phyloP scores from a whole-genome alignment of 2,888 invertebrate species.

The Agonopterix arenella region DNA sequence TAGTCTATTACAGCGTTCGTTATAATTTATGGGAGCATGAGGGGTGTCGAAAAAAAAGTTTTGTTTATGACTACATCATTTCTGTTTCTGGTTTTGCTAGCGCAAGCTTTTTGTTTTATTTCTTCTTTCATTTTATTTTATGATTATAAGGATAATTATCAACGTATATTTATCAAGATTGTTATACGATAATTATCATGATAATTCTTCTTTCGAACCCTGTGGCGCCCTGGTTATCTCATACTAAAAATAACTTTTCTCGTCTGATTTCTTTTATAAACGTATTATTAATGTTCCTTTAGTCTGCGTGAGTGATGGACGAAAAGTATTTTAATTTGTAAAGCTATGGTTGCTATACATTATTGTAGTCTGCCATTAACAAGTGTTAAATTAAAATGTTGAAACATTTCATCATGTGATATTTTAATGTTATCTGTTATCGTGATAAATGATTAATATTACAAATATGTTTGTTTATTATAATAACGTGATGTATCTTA shows the following conservation, averaged over 20 bases:
- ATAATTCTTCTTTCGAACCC: too few relatives aligned
- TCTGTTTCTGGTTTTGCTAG: too few relatives aligned
- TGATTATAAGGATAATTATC: too few relatives aligned
- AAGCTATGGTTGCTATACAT: constrained; percentile 22
- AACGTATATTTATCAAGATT: too few relatives aligned
- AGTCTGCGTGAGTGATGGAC: constrained; percentile 19
- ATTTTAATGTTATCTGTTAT: constrained; percentile 74
- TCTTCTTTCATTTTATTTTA: too few relatives aligned
- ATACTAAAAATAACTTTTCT: neutral
- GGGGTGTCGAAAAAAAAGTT: too few relatives aligned
- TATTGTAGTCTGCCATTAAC: constrained; percentile 55
- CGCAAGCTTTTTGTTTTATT: too few relatives aligned
- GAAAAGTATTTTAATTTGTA: constrained; percentile 31
- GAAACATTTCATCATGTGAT: constrained; percentile 70
- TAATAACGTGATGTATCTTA: constrained; percentile 35
- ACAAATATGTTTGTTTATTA: constrained; percentile 46
- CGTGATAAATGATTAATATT: constrained; percentile 39
- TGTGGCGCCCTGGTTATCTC: too few relatives aligned
- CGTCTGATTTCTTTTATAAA: neutral
- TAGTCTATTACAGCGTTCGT: too few relatives aligned
- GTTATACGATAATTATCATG: too few relatives aligned
- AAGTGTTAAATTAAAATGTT: constrained; percentile 52
- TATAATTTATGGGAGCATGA: too few relatives aligned
- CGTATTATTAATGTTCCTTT: constrained; percentile 34
- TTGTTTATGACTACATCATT: too few relatives aligned